phyloP scores from a whole-genome alignment of 2,888 invertebrate genomes.

The Drosophila acutilabella region DNA sequence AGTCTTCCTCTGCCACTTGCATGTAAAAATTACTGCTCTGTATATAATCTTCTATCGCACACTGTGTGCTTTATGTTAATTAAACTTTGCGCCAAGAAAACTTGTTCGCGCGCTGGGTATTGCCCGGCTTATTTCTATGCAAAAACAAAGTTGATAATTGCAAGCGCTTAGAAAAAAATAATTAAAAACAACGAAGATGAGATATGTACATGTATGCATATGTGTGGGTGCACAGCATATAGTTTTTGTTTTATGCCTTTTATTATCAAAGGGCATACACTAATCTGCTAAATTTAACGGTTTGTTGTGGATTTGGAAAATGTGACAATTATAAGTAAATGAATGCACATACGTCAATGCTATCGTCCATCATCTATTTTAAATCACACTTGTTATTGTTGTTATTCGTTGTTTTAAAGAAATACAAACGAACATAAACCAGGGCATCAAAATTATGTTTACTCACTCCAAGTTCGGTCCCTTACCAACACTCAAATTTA shows the following conservation, averaged over 20 bases:
- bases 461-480: too few species aligned
- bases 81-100: slow-evolving; percentile 28
- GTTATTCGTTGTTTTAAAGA: too few species aligned
- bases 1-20: too few species aligned
- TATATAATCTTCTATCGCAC: not conserved
- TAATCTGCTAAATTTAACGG: slow-evolving; percentile 13
- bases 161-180: slow-evolving; percentile 7
- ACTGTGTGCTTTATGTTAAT: slow-evolving; percentile 25
- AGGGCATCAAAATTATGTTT: too few species aligned
- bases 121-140: slow-evolving; percentile 41
- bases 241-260: not conserved
- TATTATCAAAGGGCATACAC: not conserved
- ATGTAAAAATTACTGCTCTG: not conserved
- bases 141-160: slow-evolving; percentile 13
- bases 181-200: slow-evolving; percentile 17
- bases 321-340: slow-evolving; percentile 21
- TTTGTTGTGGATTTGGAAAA: slow-evolving; percentile 7
- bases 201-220: too few species aligned
- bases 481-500: too few species aligned
- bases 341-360: not conserved
- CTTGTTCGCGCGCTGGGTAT: slow-evolving; percentile 53
- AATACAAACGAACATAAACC: too few species aligned
- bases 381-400: too few species aligned
- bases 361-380: too few species aligned
- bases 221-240: not conserved